Base-by-base conservation (phyloP, 2,113 vertebrate species). In the Taurulus bubalis region DNA sequence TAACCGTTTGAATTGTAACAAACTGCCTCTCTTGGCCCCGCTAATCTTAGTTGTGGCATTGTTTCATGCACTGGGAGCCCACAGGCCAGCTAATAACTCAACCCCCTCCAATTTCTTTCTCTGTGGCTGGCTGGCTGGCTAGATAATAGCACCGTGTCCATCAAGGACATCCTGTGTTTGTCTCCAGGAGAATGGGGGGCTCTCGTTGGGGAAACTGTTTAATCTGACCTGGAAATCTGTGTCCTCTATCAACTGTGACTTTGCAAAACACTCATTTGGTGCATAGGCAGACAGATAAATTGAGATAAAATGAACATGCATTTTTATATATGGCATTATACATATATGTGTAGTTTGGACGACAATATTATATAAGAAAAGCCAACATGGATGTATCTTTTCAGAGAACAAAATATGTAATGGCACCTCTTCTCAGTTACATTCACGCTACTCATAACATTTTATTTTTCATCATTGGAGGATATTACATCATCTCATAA, bases 131-230 rank as follows among this genome's bases (percentile, higher is more conserved):
- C 90, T 95, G 85, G 91, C 78, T 91, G 94, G 93, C 94, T 96
- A 97, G 95, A 96, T 96, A 96, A 96, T 96, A 96, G 95, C 91
- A 93, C 89, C 93, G 85, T 95, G 96, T 96, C 95, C 91, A 95
- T 96, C 98, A 97, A 96, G 95, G 95, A 95, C 96, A 97, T 99
- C 98, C 98, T 98, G 97, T 96, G 93, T 99, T 99, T 99, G 98
- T 99, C 95, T 96, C 93, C 91, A 93, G 93, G 92, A 97, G 96
- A 97, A 97, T 97, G 94, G 96, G 81, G 92, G 91, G 93, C 94
- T 96, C 95, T 95, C 93, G 89, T 93, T 92, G 90, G 94, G 94
- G 94, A 95, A 93, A 89, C 83, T 14, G 90, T 93, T 94, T 95
- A 94, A 95, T 95, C 95, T 94, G 91, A 93, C 90, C 90, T 94